Evolutionary conservation across 35 echinoderm and acorn worm genomes (phyloP).

Genomic region (Strongylocentrotus purpuratus): DNA sequence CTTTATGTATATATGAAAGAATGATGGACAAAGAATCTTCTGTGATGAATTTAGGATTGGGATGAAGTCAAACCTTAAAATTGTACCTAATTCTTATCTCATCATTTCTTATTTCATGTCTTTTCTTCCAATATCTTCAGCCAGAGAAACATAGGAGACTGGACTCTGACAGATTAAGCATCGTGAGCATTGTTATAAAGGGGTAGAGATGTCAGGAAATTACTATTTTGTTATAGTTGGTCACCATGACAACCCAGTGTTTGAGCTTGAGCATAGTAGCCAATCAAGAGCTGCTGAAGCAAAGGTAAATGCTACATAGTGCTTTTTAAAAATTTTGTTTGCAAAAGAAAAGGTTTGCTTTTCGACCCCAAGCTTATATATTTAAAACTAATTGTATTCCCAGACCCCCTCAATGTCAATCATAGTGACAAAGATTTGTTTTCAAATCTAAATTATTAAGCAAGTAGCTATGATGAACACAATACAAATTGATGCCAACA

Average conservation of each 20-base stretch:
- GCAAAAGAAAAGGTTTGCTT: not conserved
- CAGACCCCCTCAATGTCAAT: too few species aligned
- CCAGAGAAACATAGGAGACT: not conserved
- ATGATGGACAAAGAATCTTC: too few species aligned
- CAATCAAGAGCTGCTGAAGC: slow-evolving; percentile 79
- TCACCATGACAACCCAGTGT: slow-evolving; percentile 98
- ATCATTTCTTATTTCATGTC: not conserved
- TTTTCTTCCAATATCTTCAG: not conserved
- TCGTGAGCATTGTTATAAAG: not conserved
- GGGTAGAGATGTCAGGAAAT: slow-evolving; percentile 74
- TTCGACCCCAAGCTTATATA: not conserved
- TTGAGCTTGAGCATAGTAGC: slow-evolving; percentile 84
- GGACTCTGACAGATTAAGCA: not conserved
- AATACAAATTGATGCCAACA: too few species aligned
- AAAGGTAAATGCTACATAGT: slow-evolving; percentile 54
- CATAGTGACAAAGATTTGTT: too few species aligned
- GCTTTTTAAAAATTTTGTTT: not conserved
- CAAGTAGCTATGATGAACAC: too few species aligned
- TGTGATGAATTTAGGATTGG: too few species aligned
- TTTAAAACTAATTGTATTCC: too few species aligned
- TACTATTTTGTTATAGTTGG: slow-evolving; percentile 99
- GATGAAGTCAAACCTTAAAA: too few species aligned
- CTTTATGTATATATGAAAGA: too few species aligned
- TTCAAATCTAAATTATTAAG: too few species aligned
- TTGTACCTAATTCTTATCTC: too few species aligned